These are phyloP conservation scores for Hydractinia echinata DNA, from an alignment of 30 jellyfish, hydroid and myxozoan species.

Conservation along the genomic window DNA sequence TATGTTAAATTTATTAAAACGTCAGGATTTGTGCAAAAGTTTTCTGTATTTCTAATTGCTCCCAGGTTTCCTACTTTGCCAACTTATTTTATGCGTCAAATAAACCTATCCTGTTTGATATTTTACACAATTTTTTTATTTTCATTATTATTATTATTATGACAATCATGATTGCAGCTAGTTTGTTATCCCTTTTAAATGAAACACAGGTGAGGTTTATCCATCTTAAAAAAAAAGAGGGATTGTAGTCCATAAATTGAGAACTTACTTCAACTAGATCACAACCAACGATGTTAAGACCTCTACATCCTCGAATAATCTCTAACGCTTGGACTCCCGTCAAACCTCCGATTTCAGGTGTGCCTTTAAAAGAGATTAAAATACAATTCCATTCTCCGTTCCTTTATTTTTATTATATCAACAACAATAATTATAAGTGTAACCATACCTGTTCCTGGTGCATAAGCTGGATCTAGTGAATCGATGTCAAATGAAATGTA, in stretches of 20 bases:
- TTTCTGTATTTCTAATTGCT: too few species aligned
- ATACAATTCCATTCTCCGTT: neutral
- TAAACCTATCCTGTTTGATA: too few species aligned
- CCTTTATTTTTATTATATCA: neutral
- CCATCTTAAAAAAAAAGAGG: neutral
- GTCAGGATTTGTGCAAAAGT: too few species aligned
- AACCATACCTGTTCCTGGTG: constrained; percentile 81
- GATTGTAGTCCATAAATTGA: neutral
- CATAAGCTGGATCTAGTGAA: constrained; percentile 66
- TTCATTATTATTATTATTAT: too few species aligned
- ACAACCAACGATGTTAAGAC: constrained; percentile 72
- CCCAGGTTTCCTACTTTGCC: too few species aligned
- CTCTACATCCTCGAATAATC: constrained; percentile 73
- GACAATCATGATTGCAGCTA: too few species aligned
- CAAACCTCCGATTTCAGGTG: constrained; percentile 90
- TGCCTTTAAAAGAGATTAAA: constrained; percentile 34
- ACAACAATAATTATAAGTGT: neutral
- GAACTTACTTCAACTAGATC: constrained; percentile 74
- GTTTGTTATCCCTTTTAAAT: too few species aligned
- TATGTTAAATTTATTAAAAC: too few species aligned
- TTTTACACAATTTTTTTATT: too few species aligned
- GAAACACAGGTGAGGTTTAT: too few species aligned
- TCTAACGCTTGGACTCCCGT: constrained; percentile 75
- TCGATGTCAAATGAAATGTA: constrained; percentile 76
- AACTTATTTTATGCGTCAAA: too few species aligned